Percentiles rank a stretch among this genome's conserved stretches.
These are phyloP conservation scores for Sarcophaga bullata DNA, from an alignment of 1,140 invertebrate genomes.

Conservation along the genomic window DNA sequence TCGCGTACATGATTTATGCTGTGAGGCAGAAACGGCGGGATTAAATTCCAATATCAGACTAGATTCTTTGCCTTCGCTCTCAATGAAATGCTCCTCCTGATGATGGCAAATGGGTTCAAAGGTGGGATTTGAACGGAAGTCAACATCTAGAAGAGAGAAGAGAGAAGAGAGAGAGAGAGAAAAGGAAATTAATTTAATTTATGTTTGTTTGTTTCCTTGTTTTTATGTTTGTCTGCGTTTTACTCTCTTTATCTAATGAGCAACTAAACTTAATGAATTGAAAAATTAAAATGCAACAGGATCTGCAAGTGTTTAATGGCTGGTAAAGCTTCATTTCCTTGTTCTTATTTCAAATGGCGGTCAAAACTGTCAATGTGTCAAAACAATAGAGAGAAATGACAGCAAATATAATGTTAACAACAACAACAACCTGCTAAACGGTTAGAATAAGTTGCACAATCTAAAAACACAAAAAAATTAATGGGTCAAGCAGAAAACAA, in stretches of 20 bases:
- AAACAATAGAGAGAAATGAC: not conserved
- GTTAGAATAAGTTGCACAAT: not conserved
- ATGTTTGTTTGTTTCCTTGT: no score
- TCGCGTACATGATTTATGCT: conserved; percentile 55
- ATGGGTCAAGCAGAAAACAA: not conserved
- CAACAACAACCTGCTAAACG: not conserved
- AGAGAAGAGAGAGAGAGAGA: conserved; percentile 30
- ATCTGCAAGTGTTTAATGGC: no score
- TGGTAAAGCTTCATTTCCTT: no score
- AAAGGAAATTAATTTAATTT: not conserved
- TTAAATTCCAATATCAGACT: conserved; percentile 63
- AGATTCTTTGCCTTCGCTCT: conserved; percentile 63
- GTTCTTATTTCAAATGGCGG: not conserved
- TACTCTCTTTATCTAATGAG: no score
- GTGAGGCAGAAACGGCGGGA: conserved; percentile 50
- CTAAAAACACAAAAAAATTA: not conserved
- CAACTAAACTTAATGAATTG: no score
- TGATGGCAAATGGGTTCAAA: conserved; percentile 60
- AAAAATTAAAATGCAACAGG: no score
- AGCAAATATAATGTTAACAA: not conserved
- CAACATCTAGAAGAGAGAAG: conserved; percentile 52
- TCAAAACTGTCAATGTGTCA: not conserved
- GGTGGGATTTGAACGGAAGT: conserved; percentile 54
- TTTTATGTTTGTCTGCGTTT: no score
- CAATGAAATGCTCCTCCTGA: conserved; percentile 62